Evolutionary conservation across 1,140 invertebrate genomes (phyloP), one percentile per base, ranked within the genome.

Genomic region (Euwallacea similis): DNA sequence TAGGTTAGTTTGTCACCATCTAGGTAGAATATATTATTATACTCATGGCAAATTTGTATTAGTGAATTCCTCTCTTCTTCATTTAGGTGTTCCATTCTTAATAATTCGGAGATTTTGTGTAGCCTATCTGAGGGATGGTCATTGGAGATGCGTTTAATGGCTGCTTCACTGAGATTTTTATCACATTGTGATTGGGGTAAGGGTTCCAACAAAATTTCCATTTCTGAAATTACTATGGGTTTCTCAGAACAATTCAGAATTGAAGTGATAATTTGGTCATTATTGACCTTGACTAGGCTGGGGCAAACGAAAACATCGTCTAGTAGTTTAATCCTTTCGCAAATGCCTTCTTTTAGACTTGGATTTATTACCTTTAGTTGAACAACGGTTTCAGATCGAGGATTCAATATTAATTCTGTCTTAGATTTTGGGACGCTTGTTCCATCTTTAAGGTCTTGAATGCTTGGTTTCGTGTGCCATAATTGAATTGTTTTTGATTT

Each of bases 1-100:
- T 21, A 63, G n/a, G 42, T 63, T 63, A 63, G 46, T 46, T 63
- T 63, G 9, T 63, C 44, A 47, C 33, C 44, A 6, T 63, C 61
- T 1, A 46, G 13, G 61, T 63, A 11, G 16, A 63, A 63, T 44
- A 63, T 63, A 63, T 47, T 43, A 16, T 9, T 21, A 7, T 15
- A 63, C 6, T 47, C n/a, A 4, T 15, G 42, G 44, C 42, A 16
- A 16, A 63, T 10, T 7, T 63, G 0, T 8, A 47, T 16, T 46
- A 63, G 42, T 11, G 13, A 11, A 46, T 63, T 15, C 16, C 46
- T 47, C 9, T 63, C 61, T 46, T 63, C 61, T 9, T 44, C 13
- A 21, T 63, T 63, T 46, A 63, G 16, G 46, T 63, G 61, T 41
- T 61, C 58, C 2, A 13, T 6, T 6, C 46, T 50, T 50, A 50